Percentiles rank a stretch among this genome's conserved stretches.
These are phyloP conservation scores for Clarias pachynema DNA, from an alignment of 2,797 vertebrate genomes.

Conservation along the genomic window DNA sequence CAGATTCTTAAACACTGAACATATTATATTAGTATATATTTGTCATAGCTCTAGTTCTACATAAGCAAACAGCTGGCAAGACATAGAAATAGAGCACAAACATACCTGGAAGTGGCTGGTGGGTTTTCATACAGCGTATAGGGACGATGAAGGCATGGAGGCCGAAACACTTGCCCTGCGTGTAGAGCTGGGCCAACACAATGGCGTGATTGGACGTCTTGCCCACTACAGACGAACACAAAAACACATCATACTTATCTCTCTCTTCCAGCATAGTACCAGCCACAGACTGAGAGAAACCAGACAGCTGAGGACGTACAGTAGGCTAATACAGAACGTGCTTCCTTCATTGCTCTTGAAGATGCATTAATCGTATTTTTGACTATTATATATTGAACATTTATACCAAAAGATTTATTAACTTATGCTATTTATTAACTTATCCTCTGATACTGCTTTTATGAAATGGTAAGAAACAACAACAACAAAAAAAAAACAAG, in stretches of 20 bases:
- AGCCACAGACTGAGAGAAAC: not conserved
- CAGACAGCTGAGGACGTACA: not conserved
- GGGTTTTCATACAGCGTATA: conserved; percentile 86
- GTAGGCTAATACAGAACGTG: too few relatives aligned
- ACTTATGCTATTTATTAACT: not conserved
- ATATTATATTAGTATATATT: not conserved
- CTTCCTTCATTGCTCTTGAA: too few relatives aligned
- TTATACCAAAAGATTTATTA: too few relatives aligned
- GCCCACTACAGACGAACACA: conserved; percentile 78
- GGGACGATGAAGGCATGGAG: conserved; percentile 96
- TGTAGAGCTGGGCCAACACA: conserved; percentile 93
- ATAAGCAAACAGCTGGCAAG: not conserved
- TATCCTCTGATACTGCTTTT: not conserved
- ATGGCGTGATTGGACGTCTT: conserved; percentile 96
- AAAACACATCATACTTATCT: not conserved
- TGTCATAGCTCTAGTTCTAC: not conserved
- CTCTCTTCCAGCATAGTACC: not conserved
- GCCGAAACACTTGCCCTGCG: conserved; percentile 85
- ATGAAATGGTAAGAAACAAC: not conserved
- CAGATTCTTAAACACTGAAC: not conserved
- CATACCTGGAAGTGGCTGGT: conserved; percentile 90
- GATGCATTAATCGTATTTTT: too few relatives aligned
- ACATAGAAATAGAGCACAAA: not conserved
- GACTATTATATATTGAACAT: too few relatives aligned
- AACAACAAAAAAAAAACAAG: not conserved